A percentile compares a stretch with the other conserved stretches of the same genome.
Conservation (phyloP, 1,140 invertebrate genomes). For the Listronotus bonariensis region DNA sequence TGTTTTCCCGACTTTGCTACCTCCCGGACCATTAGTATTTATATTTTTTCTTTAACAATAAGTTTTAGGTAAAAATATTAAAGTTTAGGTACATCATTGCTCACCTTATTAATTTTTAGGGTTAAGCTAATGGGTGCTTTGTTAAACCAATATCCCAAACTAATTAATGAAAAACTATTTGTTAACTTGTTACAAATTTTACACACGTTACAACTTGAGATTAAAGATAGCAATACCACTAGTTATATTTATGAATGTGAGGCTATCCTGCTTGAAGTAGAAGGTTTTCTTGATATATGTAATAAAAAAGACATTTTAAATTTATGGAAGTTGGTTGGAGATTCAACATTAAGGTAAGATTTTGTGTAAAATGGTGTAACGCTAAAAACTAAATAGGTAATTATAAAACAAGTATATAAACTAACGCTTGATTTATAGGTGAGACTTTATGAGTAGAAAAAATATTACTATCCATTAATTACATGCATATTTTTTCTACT, state of each 20-base stretch:
- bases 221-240: slow-evolving; percentile 51
- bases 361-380: too few species aligned
- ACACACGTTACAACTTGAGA: slow-evolving; percentile 50
- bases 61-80: too few species aligned
- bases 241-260: slow-evolving; percentile 54
- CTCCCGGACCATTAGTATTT: too few species aligned
- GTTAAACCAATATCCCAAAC: slow-evolving; percentile 54
- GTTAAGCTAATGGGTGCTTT: slow-evolving; percentile 39
- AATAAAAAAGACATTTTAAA: slow-evolving; percentile 40
- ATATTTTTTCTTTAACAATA: too few species aligned
- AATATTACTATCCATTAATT: too few species aligned
- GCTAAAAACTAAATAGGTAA: too few species aligned
- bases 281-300: slow-evolving; percentile 39
- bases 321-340: slow-evolving; percentile 57
- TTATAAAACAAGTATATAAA: too few species aligned
- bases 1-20: too few species aligned
- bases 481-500: too few species aligned
- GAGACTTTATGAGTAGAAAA: too few species aligned
- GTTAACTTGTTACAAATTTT: slow-evolving; percentile 52
- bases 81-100: not conserved
- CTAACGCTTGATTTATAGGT: too few species aligned
- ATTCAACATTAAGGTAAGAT: slow-evolving; percentile 55
- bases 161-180: slow-evolving; percentile 52
- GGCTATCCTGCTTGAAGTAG: slow-evolving; percentile 49
- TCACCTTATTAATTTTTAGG: slow-evolving; percentile 38